Evolutionary conservation across 2,888 invertebrate genomes (phyloP).

Genomic region (Ophonus ardosiacus): DNA sequence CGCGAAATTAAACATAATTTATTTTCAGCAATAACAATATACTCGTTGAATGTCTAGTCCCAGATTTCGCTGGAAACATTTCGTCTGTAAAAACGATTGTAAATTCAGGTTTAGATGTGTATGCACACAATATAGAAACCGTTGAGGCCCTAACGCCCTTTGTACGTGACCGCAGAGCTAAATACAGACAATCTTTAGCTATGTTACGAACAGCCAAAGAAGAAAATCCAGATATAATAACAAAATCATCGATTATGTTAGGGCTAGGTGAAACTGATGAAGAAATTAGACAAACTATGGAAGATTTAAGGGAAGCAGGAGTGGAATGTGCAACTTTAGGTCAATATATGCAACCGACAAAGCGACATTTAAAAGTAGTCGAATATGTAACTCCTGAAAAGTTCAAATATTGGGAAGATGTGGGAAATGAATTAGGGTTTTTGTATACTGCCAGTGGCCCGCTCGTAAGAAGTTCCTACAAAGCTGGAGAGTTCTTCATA

Average conservation of each 20-base stretch:
- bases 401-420: slow-evolving; percentile 90
- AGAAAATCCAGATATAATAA: slow-evolving; percentile 88
- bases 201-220: slow-evolving; percentile 91
- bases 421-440: slow-evolving; percentile 92
- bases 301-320: slow-evolving; percentile 87
- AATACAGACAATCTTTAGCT: slow-evolving; percentile 91
- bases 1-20: slow-evolving; percentile 27
- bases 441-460: slow-evolving; percentile 98
- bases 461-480: slow-evolving; percentile 85
- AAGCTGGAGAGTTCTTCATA: slow-evolving; percentile 74
- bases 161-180: slow-evolving; percentile 95
- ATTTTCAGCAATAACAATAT: slow-evolving; percentile 85
- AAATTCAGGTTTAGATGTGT: slow-evolving; percentile 93
- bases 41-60: slow-evolving; percentile 96
- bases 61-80: slow-evolving; percentile 94
- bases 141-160: slow-evolving; percentile 93
- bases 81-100: slow-evolving; percentile 87
- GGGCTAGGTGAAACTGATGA: slow-evolving; percentile 95
- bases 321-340: slow-evolving; percentile 98
- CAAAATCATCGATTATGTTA: slow-evolving; percentile 99
- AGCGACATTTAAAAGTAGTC: slow-evolving; percentile 93
- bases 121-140: slow-evolving; percentile 92
- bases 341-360: slow-evolving; percentile 99
- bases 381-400: slow-evolving; percentile 98
- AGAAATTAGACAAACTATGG: slow-evolving; percentile 91